Evolutionary conservation across 64 coral and sea anemone species (phyloP).

Genomic region (Actinia tenebrosa): DNA sequence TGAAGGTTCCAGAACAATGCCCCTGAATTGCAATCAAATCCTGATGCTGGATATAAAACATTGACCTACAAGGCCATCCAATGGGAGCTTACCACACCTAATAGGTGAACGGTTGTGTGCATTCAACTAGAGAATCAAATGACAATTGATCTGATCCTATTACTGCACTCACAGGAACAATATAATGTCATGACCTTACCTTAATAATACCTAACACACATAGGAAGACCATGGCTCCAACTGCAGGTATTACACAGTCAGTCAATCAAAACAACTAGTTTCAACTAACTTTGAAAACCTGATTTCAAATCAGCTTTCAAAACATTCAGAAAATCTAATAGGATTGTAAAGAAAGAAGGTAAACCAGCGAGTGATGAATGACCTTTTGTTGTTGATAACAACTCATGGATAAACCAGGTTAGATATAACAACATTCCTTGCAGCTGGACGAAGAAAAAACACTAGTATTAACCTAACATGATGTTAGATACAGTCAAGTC

Average conservation of each 20-base stretch:
- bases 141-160: conserved; percentile 23
- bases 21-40: background rate
- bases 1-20: conserved; percentile 29
- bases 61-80: background rate
- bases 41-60: background rate
- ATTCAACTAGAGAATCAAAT: conserved; percentile 16
- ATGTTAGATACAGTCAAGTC: background rate
- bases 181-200: conserved; percentile 22
- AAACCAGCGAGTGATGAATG: background rate
- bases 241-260: background rate
- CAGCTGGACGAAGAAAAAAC: conserved; percentile 4
- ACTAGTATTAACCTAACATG: background rate
- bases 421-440: conserved; percentile 4
- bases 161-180: conserved; percentile 3
- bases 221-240: background rate
- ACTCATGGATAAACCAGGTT: conserved; percentile 15
- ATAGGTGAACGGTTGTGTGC: conserved; percentile 13
- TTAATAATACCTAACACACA: conserved; percentile 11
- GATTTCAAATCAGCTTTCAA: background rate
- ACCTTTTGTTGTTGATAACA: conserved; percentile 4
- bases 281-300: background rate
- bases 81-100: conserved; percentile 12
- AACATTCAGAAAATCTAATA: background rate
- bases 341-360: background rate
- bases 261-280: background rate